Base-by-base conservation (phyloP, 2,888 invertebrate species). In the Xestia rhomboidea region DNA sequence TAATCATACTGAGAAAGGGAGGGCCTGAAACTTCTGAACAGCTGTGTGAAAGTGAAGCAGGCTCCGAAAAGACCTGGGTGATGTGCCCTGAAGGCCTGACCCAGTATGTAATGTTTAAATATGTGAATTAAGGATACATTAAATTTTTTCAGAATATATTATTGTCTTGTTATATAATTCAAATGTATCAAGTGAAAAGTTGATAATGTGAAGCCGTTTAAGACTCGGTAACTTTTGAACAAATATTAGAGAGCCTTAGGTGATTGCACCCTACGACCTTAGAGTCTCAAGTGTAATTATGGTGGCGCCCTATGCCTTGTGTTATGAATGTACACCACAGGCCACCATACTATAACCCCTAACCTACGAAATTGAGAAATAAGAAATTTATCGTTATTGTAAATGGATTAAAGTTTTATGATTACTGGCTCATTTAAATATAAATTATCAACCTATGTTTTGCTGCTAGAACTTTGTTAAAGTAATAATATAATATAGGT, bases 91-190 rank as follows among this genome's bases (percentile, higher is more conserved):
- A 91, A 90, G 95, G 95, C 93, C 94, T 94, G 94, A 95, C 95
- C 95, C 96, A 95, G 94, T 95, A 95, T 95, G 94, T 95, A 95
- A 96, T 95, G 95, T 95, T 95, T 95, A 95, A 94, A 87, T 88
- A 88, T 88, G 78, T 85, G 83, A 95, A 94, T 95, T 96, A 96
- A 95, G 96, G 93, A 95, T 95, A 95, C 95, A 96, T 96, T 95
- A 95, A 96, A 96, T 94, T 95, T 94, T 96, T 96, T 96, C 96
- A 97, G 95, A 84, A 96, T 96, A 96, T 97, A 97, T 96, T 96
- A 96, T 96, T 96, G 95, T 96, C 96, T 97, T 97, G 97, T 97
- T 97, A 97, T 96, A 96, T 96, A 95, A 95, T 96, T 96, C 95
- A 96, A 96, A 94, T 96, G 96, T 97, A 96, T 96, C 94, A 90